phyloP scores from a whole-genome alignment of 1,140 invertebrate species.

The Hypsibius dujardini region DNA sequence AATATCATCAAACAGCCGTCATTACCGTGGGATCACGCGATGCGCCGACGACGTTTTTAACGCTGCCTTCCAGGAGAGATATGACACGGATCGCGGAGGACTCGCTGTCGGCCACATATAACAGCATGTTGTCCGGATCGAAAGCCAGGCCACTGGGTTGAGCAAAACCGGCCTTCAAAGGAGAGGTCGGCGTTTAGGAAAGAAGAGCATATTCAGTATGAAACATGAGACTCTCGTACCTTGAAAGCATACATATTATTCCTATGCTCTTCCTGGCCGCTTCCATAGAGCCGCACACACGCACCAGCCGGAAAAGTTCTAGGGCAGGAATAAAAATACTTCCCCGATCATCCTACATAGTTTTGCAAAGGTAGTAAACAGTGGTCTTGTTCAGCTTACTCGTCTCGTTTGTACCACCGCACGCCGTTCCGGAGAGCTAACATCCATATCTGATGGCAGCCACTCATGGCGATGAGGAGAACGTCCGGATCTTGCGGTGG shows the following conservation, averaged over 20 bases:
- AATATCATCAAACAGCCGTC: neutral
- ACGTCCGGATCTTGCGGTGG: constrained; percentile 35
- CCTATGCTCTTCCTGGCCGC: constrained; percentile 70
- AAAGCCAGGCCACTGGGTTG: constrained; percentile 66
- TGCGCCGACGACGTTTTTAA: constrained; percentile 61
- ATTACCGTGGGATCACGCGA: constrained; percentile 60
- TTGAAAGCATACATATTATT: constrained; percentile 67
- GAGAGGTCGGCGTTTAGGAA: no score
- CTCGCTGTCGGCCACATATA: constrained; percentile 80
- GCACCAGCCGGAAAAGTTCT: constrained; percentile 27
- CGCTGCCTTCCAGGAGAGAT: constrained; percentile 53
- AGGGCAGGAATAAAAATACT: constrained; percentile 43
- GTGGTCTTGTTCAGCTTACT: neutral
- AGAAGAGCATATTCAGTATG: no score
- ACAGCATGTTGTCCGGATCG: constrained; percentile 27
- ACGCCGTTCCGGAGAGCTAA: constrained; percentile 30
- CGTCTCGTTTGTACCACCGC: neutral
- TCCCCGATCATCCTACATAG: neutral
- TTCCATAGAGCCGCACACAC: constrained; percentile 58
- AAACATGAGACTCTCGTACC: no score
- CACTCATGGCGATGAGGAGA: constrained; percentile 71
- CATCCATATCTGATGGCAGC: constrained; percentile 82
- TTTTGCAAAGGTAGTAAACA: neutral
- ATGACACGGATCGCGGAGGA: constrained; percentile 65
- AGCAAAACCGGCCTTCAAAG: constrained; percentile 55